Conservation (phyloP, 1,140 invertebrate genomes). For the Rhyacophila brunnea region DNA sequence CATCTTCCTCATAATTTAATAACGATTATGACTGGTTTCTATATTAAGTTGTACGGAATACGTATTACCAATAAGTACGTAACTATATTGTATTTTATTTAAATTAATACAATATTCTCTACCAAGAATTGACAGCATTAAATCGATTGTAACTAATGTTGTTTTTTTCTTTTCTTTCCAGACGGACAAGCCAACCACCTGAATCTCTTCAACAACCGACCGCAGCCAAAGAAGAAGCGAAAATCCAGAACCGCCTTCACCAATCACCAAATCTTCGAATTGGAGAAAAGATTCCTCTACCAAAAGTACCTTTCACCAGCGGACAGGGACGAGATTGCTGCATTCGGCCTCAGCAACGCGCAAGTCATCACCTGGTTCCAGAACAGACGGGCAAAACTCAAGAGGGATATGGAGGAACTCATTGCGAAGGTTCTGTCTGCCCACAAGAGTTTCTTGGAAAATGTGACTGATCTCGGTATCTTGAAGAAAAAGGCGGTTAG, state of each 20-base stretch:
- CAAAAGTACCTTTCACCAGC: constrained; percentile 97
- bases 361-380: constrained; percentile 99
- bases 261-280: constrained; percentile 96
- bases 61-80: too few species aligned
- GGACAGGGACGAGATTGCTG: constrained; percentile 94
- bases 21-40: too few species aligned
- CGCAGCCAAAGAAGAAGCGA: constrained; percentile 94
- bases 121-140: too few species aligned
- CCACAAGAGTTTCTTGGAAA: constrained; percentile 85
- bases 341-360: constrained; percentile 91
- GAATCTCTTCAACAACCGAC: constrained; percentile 86
- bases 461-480: constrained; percentile 85
- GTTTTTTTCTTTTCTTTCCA: constrained; percentile 55
- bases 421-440: constrained; percentile 82
- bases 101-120: too few species aligned
- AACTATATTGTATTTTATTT: too few species aligned
- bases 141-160: too few species aligned
- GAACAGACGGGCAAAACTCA: constrained; percentile 93
- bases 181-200: constrained; percentile 71
- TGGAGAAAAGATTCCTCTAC: constrained; percentile 95
- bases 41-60: too few species aligned
- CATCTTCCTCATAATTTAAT: too few species aligned
- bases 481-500: constrained; percentile 81
- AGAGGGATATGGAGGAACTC: constrained; percentile 96
- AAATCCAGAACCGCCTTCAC: constrained; percentile 98